phyloP scores from a whole-genome alignment of 2,888 invertebrate species.

The Geophilus truncorum region DNA sequence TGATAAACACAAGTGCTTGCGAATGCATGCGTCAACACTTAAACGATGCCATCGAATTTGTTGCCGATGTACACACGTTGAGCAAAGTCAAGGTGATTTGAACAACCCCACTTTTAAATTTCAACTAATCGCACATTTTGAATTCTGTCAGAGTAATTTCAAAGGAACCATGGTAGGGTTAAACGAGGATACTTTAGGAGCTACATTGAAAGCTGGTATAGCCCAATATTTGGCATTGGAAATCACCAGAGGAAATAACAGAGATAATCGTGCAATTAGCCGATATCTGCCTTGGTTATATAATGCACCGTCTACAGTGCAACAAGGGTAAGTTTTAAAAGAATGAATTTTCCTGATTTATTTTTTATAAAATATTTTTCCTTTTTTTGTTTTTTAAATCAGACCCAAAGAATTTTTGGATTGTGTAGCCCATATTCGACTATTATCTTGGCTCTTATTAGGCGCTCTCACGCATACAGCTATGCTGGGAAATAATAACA shows the following conservation, averaged over 20 bases:
- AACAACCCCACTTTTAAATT: not conserved
- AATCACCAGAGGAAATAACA: slow-evolving; percentile 74
- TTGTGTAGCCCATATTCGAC: slow-evolving; percentile 87
- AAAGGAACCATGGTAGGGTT: slow-evolving; percentile 63
- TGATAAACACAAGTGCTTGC: slow-evolving; percentile 68
- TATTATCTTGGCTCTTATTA: slow-evolving; percentile 90
- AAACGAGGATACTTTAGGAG: slow-evolving; percentile 94
- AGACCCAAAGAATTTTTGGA: slow-evolving; percentile 92
- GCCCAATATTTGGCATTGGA: slow-evolving; percentile 80
- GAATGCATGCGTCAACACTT: slow-evolving; percentile 92
- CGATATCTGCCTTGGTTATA: slow-evolving; percentile 87
- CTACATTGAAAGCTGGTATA: slow-evolving; percentile 90
- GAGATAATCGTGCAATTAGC: slow-evolving; percentile 74
- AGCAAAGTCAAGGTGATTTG: slow-evolving; percentile 82
- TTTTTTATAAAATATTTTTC: not conserved
- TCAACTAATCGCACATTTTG: not conserved
- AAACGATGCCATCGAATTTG: slow-evolving; percentile 86
- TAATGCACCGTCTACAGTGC: slow-evolving; percentile 69
- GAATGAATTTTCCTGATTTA: not conserved
- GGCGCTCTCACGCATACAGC: slow-evolving; percentile 89
- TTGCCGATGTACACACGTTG: slow-evolving; percentile 92
- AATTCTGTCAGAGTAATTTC: slow-evolving; percentile 58
- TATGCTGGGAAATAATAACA: slow-evolving; percentile 55
- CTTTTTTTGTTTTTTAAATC: slow-evolving; percentile 40
- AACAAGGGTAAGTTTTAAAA: slow-evolving; percentile 64